These are phyloP conservation scores for Imbricaverruca yamaguchii DNA, from an alignment of 2,888 invertebrate genomes.

Conservation along the genomic window DNA sequence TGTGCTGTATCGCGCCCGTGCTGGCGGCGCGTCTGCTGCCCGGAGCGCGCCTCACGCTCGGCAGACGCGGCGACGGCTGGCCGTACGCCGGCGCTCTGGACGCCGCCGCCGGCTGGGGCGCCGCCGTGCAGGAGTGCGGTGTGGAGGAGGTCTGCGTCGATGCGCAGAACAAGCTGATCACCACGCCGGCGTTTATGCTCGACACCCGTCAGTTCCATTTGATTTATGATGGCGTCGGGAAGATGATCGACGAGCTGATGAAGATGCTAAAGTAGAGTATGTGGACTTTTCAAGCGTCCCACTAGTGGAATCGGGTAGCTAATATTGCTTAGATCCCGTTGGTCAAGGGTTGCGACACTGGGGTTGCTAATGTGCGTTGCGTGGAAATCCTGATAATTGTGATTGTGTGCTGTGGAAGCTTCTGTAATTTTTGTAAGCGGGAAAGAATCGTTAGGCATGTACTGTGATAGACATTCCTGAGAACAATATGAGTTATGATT, in stretches of 20 bases:
- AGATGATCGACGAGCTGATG: constrained; percentile 42
- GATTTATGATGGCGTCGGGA: constrained; percentile 49
- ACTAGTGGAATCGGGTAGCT: no score
- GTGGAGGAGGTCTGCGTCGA: constrained; percentile 46
- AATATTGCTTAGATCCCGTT: no score
- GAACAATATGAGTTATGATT: no score
- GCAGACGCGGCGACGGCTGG: constrained; percentile 38
- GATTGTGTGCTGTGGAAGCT: no score
- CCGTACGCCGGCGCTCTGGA: constrained; percentile 47
- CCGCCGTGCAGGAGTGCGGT: constrained; percentile 41
- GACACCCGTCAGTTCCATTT: constrained; percentile 44
- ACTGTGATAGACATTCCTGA: no score
- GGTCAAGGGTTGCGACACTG: no score
- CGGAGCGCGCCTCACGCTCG: constrained; percentile 30
- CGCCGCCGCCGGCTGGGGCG: constrained; percentile 47
- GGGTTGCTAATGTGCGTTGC: no score
- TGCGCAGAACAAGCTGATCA: constrained; percentile 46
- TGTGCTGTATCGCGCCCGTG: constrained; percentile 50
- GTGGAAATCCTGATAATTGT: no score
- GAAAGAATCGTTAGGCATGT: no score
- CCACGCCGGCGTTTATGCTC: constrained; percentile 53
- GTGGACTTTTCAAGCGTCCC: no score
- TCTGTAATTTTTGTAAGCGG: no score
- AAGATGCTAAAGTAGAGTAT: constrained; percentile 30
- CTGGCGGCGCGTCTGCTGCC: constrained; percentile 45